Evolutionary conservation across 2,888 invertebrate species (phyloP).

Genomic region (Macrosiphum euphorbiae): DNA sequence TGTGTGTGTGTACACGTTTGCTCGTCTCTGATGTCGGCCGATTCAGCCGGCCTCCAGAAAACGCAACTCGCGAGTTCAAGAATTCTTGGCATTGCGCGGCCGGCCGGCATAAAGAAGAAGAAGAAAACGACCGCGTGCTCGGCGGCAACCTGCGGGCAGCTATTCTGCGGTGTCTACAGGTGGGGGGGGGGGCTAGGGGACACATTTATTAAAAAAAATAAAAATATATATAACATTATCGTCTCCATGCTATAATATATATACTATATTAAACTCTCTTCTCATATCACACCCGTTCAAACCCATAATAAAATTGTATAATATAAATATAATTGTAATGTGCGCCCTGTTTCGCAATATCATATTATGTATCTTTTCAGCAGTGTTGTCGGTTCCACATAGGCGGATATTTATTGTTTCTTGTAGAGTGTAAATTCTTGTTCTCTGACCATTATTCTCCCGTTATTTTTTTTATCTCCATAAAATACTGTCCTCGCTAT

Average conservation of each 20-base stretch:
- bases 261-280: background rate
- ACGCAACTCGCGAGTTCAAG: slow-evolving; percentile 31
- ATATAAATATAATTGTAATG: background rate
- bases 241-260: background rate
- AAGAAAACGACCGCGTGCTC: slow-evolving; percentile 1
- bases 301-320: background rate
- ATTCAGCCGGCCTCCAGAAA: slow-evolving; percentile 45
- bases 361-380: background rate
- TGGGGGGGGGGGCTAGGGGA: no score
- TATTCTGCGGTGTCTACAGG: background rate
- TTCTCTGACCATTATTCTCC: background rate
- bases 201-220: background rate
- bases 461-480: background rate
- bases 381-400: background rate
- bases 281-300: background rate
- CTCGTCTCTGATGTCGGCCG: slow-evolving; percentile 24
- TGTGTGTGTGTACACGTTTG: background rate
- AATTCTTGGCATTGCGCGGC: slow-evolving; percentile 57
- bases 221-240: background rate
- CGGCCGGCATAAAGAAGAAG: slow-evolving; percentile 46
- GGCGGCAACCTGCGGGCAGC: slow-evolving; percentile 25
- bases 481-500: background rate
- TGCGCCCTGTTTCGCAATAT: background rate
- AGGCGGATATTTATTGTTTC: background rate
- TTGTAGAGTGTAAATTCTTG: background rate